A percentile compares a stretch with the other conserved stretches of the same genome.
Conservation (phyloP, 2,113 vertebrate genomes). For the Scytalopus superciliaris region DNA sequence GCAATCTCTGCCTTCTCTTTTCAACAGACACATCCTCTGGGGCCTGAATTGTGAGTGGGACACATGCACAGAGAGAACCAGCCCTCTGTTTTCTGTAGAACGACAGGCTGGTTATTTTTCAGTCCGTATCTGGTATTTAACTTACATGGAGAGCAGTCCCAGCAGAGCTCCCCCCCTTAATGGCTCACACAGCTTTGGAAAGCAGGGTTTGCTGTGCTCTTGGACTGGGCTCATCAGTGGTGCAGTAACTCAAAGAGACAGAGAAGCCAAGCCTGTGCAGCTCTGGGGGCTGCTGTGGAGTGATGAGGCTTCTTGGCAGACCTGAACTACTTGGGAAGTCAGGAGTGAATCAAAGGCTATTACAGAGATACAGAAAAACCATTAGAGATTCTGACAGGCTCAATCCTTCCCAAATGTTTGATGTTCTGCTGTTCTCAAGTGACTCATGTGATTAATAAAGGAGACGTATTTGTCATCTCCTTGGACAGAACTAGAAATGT, state of each 20-base stretch:
- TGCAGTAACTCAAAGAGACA: conserved; percentile 56
- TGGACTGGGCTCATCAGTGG: conserved; percentile 37
- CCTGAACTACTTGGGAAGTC: conserved; percentile 51
- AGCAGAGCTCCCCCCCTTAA: conserved; percentile 58
- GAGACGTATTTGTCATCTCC: conserved; percentile 51
- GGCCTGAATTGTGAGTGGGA: conserved; percentile 55
- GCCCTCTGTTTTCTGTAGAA: conserved; percentile 76
- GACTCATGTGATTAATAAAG: conserved; percentile 45
- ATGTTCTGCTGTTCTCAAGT: conserved; percentile 26
- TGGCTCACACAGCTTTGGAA: conserved; percentile 61
- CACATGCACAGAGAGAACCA: conserved; percentile 52
- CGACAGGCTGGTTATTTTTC: conserved; percentile 59
- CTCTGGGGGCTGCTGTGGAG: conserved; percentile 25
- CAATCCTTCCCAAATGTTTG: neutral
- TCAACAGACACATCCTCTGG: conserved; percentile 61
- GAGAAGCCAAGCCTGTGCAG: neutral
- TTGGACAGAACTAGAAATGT: conserved; percentile 15
- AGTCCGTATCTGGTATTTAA: conserved; percentile 66
- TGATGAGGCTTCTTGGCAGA: conserved; percentile 58
- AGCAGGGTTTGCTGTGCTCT: neutral
- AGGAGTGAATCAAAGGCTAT: conserved; percentile 40
- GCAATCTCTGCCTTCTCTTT: conserved; percentile 66
- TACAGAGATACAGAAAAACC: conserved; percentile 15
- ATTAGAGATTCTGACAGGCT: conserved; percentile 5
- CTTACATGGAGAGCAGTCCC: conserved; percentile 61